A percentile compares a stretch with the other conserved stretches of the same genome.
These are phyloP conservation scores for Eutrigla gurnardus DNA, from an alignment of 2,797 vertebrate genomes.

Conservation along the genomic window DNA sequence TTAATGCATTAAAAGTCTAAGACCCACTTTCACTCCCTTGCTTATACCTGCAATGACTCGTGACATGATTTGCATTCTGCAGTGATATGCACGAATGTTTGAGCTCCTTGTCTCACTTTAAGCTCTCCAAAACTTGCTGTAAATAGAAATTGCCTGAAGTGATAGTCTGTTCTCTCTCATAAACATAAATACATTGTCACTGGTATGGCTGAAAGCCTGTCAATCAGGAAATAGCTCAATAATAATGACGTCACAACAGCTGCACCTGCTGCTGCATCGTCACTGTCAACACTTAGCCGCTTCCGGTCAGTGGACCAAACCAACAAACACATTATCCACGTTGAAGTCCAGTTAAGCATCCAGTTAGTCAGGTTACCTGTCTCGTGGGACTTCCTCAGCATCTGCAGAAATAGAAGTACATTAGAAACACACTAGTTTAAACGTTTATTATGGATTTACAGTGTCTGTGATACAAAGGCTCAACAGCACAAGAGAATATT, in stretches of 20 bases:
- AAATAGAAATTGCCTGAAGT: background rate
- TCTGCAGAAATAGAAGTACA: conserved; percentile 67
- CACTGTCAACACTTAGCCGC: too few relatives aligned
- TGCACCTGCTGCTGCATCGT: too few relatives aligned
- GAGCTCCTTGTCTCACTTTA: background rate
- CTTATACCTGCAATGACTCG: background rate
- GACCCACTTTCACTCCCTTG: background rate
- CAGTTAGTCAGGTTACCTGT: conserved; percentile 75
- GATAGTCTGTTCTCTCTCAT: background rate
- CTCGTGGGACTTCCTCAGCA: conserved; percentile 88
- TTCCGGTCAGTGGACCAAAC: background rate
- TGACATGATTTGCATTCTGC: background rate
- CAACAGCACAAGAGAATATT: background rate
- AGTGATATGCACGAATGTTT: background rate
- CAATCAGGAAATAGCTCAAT: background rate
- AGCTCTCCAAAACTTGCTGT: too few relatives aligned
- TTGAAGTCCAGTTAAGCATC: rapidly evolving
- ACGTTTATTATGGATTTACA: background rate
- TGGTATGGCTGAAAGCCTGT: background rate
- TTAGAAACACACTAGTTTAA: background rate
- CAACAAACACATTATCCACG: background rate
- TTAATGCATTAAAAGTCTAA: background rate
- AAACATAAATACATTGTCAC: too few relatives aligned
- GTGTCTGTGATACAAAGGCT: background rate
- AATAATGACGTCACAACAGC: background rate